phyloP scores from a whole-genome alignment of 92 coral and sea anemone genomes.

The Nematostella vectensis region DNA sequence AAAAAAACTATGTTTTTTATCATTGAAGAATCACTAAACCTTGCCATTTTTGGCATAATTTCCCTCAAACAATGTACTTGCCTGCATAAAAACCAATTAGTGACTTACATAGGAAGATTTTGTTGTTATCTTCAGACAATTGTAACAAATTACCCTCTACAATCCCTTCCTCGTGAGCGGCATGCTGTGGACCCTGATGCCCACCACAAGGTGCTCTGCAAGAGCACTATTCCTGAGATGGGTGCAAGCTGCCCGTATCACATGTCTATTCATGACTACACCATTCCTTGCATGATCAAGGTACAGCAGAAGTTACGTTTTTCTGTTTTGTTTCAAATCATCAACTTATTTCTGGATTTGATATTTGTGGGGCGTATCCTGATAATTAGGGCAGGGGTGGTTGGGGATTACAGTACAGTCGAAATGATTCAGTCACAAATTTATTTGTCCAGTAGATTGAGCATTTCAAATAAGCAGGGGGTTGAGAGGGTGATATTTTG shows the following conservation, averaged over 20 bases:
- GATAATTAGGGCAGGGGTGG: not conserved
- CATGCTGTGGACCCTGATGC: conserved; percentile 74
- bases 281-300: conserved; percentile 36
- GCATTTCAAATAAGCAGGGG: too few relatives aligned
- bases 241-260: conserved; percentile 65
- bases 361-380: not conserved
- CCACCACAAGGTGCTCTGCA: conserved; percentile 61
- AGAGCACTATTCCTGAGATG: conserved; percentile 72
- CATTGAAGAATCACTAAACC: too few relatives aligned
- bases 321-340: too few relatives aligned
- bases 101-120: too few relatives aligned
- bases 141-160: conserved; percentile 35
- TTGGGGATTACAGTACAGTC: not conserved
- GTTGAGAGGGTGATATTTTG: too few relatives aligned
- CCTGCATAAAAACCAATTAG: too few relatives aligned
- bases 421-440: too few relatives aligned
- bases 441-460: too few relatives aligned
- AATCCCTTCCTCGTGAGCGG: conserved; percentile 55
- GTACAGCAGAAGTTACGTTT: not conserved
- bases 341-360: too few relatives aligned
- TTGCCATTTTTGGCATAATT: too few relatives aligned
- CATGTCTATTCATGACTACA: conserved; percentile 59
- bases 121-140: not conserved
- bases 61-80: too few relatives aligned
- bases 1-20: too few relatives aligned